Evolutionary conservation across 2,888 invertebrate genomes (phyloP).

Genomic region (Caenorhabditis sulstoni): DNA sequence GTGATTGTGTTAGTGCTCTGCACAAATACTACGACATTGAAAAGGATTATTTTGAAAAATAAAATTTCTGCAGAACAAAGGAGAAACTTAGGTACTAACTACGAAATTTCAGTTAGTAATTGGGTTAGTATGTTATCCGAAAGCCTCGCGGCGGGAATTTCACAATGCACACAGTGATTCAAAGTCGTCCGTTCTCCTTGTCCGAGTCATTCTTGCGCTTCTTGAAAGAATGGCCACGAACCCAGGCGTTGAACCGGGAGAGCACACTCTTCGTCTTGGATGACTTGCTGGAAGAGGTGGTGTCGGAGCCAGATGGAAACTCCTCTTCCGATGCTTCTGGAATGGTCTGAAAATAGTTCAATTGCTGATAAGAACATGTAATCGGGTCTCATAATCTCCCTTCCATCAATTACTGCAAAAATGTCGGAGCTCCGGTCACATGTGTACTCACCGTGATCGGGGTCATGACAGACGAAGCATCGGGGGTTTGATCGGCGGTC

Average conservation of each 20-base stretch:
- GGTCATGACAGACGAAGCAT: conserved; percentile 21
- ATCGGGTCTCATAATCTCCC: conserved; percentile 13
- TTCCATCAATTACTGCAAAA: no score
- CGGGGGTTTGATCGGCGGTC: conserved; percentile 17
- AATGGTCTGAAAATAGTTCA: conserved; percentile 33
- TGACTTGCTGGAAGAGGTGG: conserved; percentile 22
- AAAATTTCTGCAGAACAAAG: no score
- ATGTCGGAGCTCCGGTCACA: no score
- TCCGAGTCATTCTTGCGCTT: conserved; percentile 37
- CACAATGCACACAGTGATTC: no score
- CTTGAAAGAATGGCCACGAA: conserved; percentile 41
- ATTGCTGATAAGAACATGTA: neutral
- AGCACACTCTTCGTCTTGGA: conserved; percentile 50
- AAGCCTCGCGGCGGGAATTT: no score
- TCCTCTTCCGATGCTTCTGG: conserved; percentile 41
- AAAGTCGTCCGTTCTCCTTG: conserved; percentile 20
- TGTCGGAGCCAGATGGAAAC: conserved; percentile 26
- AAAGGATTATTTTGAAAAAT: no score
- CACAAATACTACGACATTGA: no score
- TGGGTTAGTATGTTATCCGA: no score
- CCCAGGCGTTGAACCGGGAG: conserved; percentile 42
- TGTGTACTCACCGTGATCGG: conserved; percentile 34
- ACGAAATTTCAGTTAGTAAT: no score
- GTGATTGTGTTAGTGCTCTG: no score
- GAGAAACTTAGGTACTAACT: no score